Conservation (phyloP, 2,888 invertebrate species). For the Polydesmus complanatus region DNA sequence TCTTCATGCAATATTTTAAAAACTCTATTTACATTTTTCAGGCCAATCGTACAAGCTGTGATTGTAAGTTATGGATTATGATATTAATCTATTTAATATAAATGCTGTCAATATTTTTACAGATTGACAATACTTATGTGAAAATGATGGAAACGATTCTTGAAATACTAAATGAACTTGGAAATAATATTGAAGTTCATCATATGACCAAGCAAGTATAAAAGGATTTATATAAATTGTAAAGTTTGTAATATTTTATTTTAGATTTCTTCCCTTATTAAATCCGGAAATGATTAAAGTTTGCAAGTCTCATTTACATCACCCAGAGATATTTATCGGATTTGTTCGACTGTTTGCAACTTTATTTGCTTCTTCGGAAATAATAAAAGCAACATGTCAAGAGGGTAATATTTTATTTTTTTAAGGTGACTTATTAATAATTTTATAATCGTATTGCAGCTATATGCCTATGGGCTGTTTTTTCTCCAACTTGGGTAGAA, state of each 20-base stretch:
- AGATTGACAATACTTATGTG: too few relatives aligned
- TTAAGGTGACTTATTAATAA: background rate
- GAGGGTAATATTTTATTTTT: background rate
- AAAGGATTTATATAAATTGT: too few relatives aligned
- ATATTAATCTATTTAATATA: background rate
- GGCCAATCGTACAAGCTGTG: background rate
- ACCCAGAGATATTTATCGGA: background rate
- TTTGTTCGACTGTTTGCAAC: background rate
- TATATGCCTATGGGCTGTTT: background rate
- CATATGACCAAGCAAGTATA: too few relatives aligned
- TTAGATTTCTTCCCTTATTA: background rate
- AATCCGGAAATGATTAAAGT: background rate
- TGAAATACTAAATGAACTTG: too few relatives aligned
- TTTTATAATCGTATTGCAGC: too few relatives aligned
- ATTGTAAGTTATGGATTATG: background rate
- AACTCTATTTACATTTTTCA: background rate
- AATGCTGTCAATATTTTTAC: too few relatives aligned
- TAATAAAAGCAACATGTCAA: background rate
- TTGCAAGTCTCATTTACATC: background rate
- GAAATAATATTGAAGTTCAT: too few relatives aligned
- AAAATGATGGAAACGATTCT: too few relatives aligned
- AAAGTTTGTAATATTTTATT: background rate
- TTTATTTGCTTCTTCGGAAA: background rate
- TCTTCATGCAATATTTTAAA: background rate
- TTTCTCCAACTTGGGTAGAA: background rate